These are phyloP conservation scores for Mimas tiliae DNA, from an alignment of 2,888 invertebrate species.

Conservation along the genomic window DNA sequence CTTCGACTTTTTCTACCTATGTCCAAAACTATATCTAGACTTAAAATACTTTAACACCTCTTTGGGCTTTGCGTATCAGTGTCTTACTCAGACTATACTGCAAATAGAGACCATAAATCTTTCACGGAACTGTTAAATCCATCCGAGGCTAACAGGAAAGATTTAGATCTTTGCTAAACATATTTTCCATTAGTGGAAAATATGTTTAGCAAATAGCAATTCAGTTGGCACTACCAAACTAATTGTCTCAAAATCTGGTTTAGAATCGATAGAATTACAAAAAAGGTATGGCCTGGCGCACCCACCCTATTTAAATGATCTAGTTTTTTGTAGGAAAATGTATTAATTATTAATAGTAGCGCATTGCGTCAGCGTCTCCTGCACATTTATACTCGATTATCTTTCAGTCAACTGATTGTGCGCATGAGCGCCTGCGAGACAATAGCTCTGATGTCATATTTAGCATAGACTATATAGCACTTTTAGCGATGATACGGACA, in stretches of 20 bases:
- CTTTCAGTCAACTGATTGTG: conserved; percentile 17
- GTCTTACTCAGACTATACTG: too few species aligned
- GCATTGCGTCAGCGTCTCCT: not conserved
- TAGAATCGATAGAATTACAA: not conserved
- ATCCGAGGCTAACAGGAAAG: not conserved
- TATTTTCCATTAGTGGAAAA: too few species aligned
- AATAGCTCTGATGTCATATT: conserved; percentile 22
- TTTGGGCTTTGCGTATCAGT: too few species aligned
- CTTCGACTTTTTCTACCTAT: too few species aligned
- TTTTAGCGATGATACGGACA: conserved; percentile 16
- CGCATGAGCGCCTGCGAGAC: conserved; percentile 19
- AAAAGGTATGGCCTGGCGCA: not conserved
- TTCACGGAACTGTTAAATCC: not conserved
- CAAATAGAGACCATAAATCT: not conserved
- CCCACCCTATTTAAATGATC: not conserved
- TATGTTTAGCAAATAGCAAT: too few species aligned
- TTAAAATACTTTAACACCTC: too few species aligned
- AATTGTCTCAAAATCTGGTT: not conserved
- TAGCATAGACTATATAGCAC: conserved; percentile 10
- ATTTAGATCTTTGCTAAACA: too few species aligned
- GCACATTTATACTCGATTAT: conserved; percentile 20
- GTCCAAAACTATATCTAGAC: too few species aligned
- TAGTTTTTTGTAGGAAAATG: not conserved
- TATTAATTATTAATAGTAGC: not conserved
- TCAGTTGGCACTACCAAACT: too few species aligned